phyloP scores from a whole-genome alignment of 2,113 vertebrate species.

The Daphoenositta chrysoptera region DNA sequence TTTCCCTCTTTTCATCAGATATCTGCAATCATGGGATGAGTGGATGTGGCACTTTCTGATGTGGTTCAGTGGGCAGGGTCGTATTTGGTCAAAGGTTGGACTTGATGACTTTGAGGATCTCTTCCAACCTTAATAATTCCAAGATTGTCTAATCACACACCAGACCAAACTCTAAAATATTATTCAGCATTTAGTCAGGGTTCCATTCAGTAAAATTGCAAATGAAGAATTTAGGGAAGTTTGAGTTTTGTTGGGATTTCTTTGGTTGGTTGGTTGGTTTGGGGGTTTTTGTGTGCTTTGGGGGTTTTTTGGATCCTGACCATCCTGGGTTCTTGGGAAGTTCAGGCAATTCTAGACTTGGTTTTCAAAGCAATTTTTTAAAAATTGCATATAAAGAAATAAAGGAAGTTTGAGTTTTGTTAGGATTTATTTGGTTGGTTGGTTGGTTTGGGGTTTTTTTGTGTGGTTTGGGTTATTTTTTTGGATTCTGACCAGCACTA shows the following conservation, averaged over 20 bases:
- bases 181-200: background rate
- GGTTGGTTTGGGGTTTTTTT: background rate
- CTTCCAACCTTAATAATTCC: background rate
- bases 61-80: background rate
- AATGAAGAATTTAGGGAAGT: too few relatives aligned
- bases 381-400: background rate
- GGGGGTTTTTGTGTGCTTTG: background rate
- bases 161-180: background rate
- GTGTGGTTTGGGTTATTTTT: background rate
- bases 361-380: background rate
- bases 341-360: background rate
- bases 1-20: background rate
- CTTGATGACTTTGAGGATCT: background rate
- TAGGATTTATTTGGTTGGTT: background rate
- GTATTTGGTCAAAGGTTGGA: background rate
- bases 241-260: background rate
- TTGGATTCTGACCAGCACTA: background rate
- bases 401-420: background rate
- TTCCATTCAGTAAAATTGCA: background rate
- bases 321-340: background rate
- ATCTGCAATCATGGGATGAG: background rate
- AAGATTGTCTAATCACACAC: background rate
- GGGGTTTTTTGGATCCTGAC: background rate
- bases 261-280: background rate
- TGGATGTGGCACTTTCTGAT: background rate